phyloP scores from a whole-genome alignment of 2,888 invertebrate species.

The Leucoma salicis region DNA sequence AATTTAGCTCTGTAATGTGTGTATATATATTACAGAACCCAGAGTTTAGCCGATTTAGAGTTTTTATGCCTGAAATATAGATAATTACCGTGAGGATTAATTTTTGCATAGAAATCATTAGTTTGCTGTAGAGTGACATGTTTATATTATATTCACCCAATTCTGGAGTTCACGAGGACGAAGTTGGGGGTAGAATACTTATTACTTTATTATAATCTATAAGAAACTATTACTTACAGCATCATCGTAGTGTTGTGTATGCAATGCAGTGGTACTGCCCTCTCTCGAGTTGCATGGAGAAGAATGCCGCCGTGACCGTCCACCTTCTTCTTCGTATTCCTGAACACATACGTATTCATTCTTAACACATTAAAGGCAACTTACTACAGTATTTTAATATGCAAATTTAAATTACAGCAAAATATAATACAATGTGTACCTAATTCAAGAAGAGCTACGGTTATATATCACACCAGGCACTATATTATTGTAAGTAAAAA shows the following conservation, averaged over 20 bases:
- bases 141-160: no score
- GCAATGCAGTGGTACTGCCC: constrained; percentile 84
- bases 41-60: no score
- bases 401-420: constrained; percentile 7
- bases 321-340: constrained; percentile 87
- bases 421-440: constrained; percentile 5
- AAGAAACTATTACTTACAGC: constrained; percentile 71
- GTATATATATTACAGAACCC: no score
- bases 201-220: no score
- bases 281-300: constrained; percentile 87
- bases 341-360: constrained; percentile 47
- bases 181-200: no score
- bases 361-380: constrained; percentile 4
- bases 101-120: no score
- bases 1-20: no score
- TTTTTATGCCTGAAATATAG: no score
- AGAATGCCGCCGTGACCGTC: constrained; percentile 84
- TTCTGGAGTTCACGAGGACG: no score
- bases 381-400: not conserved
- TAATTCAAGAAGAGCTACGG: constrained; percentile 9
- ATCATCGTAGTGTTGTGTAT: constrained; percentile 84
- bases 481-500: constrained; percentile 33
- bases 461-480: constrained; percentile 27
- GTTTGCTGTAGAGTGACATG: no score
- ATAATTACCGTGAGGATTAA: no score